Base-by-base conservation (phyloP, 2,888 invertebrate genomes). In the Drosophila aldrichi region DNA sequence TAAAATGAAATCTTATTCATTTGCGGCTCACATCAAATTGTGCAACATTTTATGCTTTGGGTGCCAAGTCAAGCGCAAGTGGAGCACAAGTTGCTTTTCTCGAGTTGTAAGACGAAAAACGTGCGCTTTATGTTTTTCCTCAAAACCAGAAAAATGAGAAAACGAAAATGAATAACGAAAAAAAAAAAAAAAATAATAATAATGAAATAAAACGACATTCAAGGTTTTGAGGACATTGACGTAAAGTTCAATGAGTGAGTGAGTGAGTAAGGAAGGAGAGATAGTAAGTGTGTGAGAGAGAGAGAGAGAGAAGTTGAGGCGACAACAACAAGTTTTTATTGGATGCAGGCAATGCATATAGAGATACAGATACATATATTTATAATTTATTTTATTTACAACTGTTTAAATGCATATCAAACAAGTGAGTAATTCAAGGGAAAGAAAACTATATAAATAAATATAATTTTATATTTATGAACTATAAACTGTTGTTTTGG, bases 201-300 rank as follows among this genome's bases (percentile, higher is more conserved):
- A 41, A 14, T 29, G 36, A 48, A 49, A 70, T 41, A 58, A 34
- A 70, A 44, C 41, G 38, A 62, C 52, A 70, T 73, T 80, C 87
- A 85, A 85, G 89, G 89, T 83, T 83, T 56, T 72, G 71, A 79
- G 89, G 89, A 87, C 87, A 83, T 81, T 83, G 81, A 79, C 81
- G 83, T 64, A 74, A 78, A 77, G 77, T 83, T 79, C 79, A 71
- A 46, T 20, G 34, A 12, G 36, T 38, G 36, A 12, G 36, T 38
- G 36, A 32, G 32, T 7, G 16, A 38, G 5, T 6, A 5, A 36
- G 5, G 36, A 36, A 2, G n/a, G 29, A 43, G 46, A 8, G 36
- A 20, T 4, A 12, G 34, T 0, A 10, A 9, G 9, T 9, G 40
- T 36, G 51, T 22, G 41, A 41, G 40, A 41, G 51, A 62, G 32